phyloP scores from a whole-genome alignment of 2,113 vertebrate species.

The Dromaius novaehollandiae region DNA sequence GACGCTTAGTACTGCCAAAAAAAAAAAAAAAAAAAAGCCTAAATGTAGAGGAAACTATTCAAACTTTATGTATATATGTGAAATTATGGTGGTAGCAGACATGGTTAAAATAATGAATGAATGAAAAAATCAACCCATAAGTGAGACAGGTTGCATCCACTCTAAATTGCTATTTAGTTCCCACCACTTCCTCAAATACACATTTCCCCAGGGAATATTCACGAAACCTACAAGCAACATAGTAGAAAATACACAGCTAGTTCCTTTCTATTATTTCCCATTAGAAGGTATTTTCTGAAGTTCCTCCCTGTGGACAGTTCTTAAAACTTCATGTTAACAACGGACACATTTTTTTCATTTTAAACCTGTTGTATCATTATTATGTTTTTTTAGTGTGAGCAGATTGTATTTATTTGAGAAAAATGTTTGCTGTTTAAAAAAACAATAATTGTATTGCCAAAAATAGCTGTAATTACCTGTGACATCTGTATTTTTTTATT shows the following conservation, averaged over 20 bases:
- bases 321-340: not conserved
- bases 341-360: not conserved
- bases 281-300: not conserved
- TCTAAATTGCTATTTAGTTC: not conserved
- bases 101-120: not conserved
- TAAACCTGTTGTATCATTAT: conserved; percentile 26
- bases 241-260: not conserved
- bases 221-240: not conserved
- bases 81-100: not conserved
- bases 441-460: conserved; percentile 51
- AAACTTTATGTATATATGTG: not conserved
- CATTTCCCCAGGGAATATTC: not conserved
- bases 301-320: not conserved
- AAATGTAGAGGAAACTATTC: not conserved
- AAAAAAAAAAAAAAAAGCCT: not conserved
- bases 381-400: conserved; percentile 44
- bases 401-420: conserved; percentile 68
- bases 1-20: not conserved
- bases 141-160: not conserved
- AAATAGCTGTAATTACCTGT: conserved; percentile 56
- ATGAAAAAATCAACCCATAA: not conserved
- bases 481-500: conserved; percentile 63
- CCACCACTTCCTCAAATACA: not conserved
- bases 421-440: conserved; percentile 39
- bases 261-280: not conserved